Base-by-base conservation (phyloP, 1,140 invertebrate species). In the Lysiphlebus fabarum region DNA sequence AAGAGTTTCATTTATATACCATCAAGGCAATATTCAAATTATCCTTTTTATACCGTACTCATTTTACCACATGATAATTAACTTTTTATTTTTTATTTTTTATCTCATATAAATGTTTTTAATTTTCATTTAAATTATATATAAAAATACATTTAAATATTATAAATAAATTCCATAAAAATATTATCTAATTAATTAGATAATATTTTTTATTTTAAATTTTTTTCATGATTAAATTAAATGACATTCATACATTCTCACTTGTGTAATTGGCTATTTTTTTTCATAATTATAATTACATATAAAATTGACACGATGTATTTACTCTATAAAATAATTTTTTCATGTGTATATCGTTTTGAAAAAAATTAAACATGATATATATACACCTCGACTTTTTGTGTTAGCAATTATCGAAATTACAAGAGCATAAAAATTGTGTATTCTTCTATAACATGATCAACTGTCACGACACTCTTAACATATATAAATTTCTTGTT, bases 161-260 rank as follows among this genome's bases (percentile, higher is more conserved):
- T 26, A n/a, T n/a, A n/a, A n/a, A n/a, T n/a, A n/a, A n/a, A n/a
- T n/a, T n/a, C n/a, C n/a, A n/a, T n/a, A n/a, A n/a, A n/a, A n/a
- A n/a, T n/a, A n/a, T n/a, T n/a, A n/a, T n/a, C n/a, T n/a, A n/a
- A n/a, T n/a, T n/a, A n/a, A n/a, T n/a, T n/a, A n/a, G n/a, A n/a
- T n/a, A n/a, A n/a, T n/a, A n/a, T n/a, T n/a, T n/a, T n/a, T n/a
- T 51, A 38, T 51, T 33, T 51, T 34, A 34, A 51, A 51, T 49
- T 8, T n/a, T 38, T 51, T n/a, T 0, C 34, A 38, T 51, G 36
- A 12, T n/a, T 36, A 51, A 51, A 37, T 51, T n/a, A n/a, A 5
- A 38, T 5, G 9, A 38, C 6, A 33, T 36, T 7, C 12, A 7
- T 36, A 38, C 38, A 51, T 38, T 36, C 38, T 51, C 49, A 11